Conservation (phyloP, 1,140 invertebrate genomes). For the Caenorhabditis inopinata region DNA sequence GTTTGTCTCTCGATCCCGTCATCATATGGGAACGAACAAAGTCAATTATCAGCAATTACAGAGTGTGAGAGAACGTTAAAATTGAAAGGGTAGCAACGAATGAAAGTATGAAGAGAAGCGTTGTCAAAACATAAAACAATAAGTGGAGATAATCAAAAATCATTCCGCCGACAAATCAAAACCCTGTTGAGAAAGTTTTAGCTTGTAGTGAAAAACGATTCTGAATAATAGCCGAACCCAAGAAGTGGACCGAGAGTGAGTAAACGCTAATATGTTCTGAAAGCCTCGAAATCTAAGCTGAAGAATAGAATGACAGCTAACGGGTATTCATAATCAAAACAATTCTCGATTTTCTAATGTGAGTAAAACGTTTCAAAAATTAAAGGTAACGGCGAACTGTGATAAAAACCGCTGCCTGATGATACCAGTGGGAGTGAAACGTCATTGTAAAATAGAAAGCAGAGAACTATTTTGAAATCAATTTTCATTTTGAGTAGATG, state of each 20-base stretch:
- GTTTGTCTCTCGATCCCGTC: neutral
- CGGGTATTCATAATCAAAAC: too few relatives aligned
- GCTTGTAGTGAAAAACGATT: neutral
- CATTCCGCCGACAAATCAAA: neutral
- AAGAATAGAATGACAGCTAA: too few relatives aligned
- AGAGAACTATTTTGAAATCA: too few relatives aligned
- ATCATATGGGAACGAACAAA: constrained; percentile 5
- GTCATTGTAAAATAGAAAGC: too few relatives aligned
- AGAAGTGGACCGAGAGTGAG: neutral
- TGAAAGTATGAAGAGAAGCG: neutral
- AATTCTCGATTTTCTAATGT: too few relatives aligned
- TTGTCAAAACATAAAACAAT: neutral
- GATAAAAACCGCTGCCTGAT: too few relatives aligned
- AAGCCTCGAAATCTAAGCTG: neutral
- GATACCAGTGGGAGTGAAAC: too few relatives aligned
- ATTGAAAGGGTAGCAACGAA: neutral
- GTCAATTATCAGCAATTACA: constrained; percentile 23
- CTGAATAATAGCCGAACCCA: neutral
- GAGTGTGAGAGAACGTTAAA: neutral
- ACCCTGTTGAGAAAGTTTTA: neutral
- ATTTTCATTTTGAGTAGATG: too few relatives aligned
- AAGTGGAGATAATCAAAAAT: too few relatives aligned
- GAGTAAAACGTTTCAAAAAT: too few relatives aligned
- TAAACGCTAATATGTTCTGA: constrained; percentile 16
- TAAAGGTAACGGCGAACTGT: too few relatives aligned